Percentiles rank a stretch among this genome's conserved stretches.
These are phyloP conservation scores for Drosophila rellima DNA, from an alignment of 2,888 invertebrate genomes.

Conservation along the genomic window DNA sequence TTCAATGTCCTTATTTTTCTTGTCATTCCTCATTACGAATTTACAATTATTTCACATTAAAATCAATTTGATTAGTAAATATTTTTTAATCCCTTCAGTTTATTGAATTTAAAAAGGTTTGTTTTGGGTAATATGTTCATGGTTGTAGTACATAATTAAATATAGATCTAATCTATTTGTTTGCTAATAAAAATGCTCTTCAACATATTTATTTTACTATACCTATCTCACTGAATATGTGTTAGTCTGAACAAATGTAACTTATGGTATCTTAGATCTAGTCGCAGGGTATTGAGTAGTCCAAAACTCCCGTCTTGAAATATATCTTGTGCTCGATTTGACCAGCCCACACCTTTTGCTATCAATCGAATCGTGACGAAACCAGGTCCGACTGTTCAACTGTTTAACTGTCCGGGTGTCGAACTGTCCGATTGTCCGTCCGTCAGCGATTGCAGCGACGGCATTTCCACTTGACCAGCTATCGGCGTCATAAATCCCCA, in stretches of 20 bases:
- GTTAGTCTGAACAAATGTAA: not conserved
- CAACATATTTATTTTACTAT: too few relatives aligned
- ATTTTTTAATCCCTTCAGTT: too few relatives aligned
- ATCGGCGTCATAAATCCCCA: constrained; percentile 75
- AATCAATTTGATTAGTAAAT: too few relatives aligned
- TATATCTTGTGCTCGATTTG: constrained; percentile 31
- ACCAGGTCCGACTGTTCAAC: constrained; percentile 27
- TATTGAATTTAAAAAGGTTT: too few relatives aligned
- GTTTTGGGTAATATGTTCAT: too few relatives aligned
- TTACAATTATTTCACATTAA: too few relatives aligned
- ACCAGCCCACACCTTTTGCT: constrained; percentile 47
- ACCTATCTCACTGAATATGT: not conserved
- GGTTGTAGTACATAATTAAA: too few relatives aligned
- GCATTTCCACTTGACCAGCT: constrained; percentile 74
- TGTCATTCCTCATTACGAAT: too few relatives aligned
- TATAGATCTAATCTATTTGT: too few relatives aligned
- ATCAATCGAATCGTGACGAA: constrained; percentile 74
- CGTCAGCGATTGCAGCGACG: constrained; percentile 30
- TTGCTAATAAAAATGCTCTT: too few relatives aligned
- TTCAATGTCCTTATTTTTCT: too few relatives aligned
- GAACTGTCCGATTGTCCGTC: constrained; percentile 8
- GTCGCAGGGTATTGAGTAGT: not conserved
- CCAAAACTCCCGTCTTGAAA: not conserved
- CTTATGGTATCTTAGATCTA: not conserved
- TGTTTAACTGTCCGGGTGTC: constrained; percentile 8